Evolutionary conservation across 1,140 invertebrate species (phyloP).

Genomic region (Frieseomelitta varia): DNA sequence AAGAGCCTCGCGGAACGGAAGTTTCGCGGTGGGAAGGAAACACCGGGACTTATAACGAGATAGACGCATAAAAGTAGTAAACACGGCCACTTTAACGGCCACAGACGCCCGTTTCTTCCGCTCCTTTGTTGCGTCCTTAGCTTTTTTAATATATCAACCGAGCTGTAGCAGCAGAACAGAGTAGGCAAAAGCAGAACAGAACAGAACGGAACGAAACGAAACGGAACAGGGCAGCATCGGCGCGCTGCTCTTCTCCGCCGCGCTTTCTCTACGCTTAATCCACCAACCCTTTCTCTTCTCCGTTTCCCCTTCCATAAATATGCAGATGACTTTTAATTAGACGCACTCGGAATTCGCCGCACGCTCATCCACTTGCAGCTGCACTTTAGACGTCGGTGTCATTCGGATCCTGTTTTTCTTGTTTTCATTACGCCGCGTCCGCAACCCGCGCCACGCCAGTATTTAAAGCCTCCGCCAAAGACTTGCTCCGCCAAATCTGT

Average conservation of each 20-base stretch:
- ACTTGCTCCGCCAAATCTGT: background rate
- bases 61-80: conserved; percentile 20
- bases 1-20: background rate
- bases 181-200: background rate
- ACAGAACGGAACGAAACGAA: background rate
- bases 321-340: conserved; percentile 60
- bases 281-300: conserved; percentile 19
- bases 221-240: background rate
- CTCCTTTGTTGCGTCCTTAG: conserved; percentile 41
- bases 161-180: background rate
- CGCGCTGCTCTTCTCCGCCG: background rate
- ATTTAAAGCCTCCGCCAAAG: conserved; percentile 34
- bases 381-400: conserved; percentile 53
- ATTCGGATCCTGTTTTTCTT: conserved; percentile 30
- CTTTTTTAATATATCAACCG: conserved; percentile 29
- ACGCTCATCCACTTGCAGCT: conserved; percentile 55
- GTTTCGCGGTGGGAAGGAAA: background rate
- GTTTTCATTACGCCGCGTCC: conserved; percentile 22
- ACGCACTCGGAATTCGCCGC: conserved; percentile 53
- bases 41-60: background rate
- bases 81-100: conserved; percentile 35
- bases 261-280: conserved; percentile 27
- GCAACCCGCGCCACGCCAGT: background rate
- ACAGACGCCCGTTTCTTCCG: conserved; percentile 39
- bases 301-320: conserved; percentile 36